These are phyloP conservation scores for Umimayanthus chanpuru DNA, from an alignment of 92 coral and sea anemone species.

Conservation along the genomic window DNA sequence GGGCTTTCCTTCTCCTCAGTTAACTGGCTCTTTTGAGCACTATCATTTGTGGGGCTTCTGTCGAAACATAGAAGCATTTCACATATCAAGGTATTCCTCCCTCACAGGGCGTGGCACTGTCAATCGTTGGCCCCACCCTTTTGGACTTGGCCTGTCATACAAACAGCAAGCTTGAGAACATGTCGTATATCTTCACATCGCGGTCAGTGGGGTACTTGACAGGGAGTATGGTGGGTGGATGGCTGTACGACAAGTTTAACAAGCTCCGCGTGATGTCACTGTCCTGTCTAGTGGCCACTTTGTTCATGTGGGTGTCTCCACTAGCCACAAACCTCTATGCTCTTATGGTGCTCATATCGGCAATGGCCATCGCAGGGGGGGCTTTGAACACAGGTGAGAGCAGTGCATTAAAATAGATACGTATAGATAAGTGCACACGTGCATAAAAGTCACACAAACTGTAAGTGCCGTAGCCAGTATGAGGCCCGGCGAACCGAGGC, in stretches of 20 bases:
- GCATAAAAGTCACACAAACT: too few relatives aligned
- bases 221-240: constrained; percentile 90
- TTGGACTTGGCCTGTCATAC: constrained; percentile 79
- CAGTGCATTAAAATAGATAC: not conserved
- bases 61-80: not conserved
- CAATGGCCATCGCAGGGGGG: constrained; percentile 71
- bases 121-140: constrained; percentile 89
- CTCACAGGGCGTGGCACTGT: constrained; percentile 73
- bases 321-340: constrained; percentile 61
- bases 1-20: too few relatives aligned
- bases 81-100: not conserved
- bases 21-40: too few relatives aligned
- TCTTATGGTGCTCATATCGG: constrained; percentile 62
- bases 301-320: constrained; percentile 76
- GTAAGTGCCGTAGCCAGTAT: too few relatives aligned
- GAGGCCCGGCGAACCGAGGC: too few relatives aligned
- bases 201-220: constrained; percentile 87
- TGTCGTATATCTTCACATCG: constrained; percentile 86
- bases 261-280: constrained; percentile 73
- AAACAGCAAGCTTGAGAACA: constrained; percentile 57
- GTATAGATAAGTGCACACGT: too few relatives aligned
- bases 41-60: not conserved
- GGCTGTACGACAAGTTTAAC: constrained; percentile 89
- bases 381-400: constrained; percentile 89
- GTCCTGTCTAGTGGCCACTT: constrained; percentile 71